Conservation (phyloP, 2,797 vertebrate genomes). For the Caiman crocodilus region DNA sequence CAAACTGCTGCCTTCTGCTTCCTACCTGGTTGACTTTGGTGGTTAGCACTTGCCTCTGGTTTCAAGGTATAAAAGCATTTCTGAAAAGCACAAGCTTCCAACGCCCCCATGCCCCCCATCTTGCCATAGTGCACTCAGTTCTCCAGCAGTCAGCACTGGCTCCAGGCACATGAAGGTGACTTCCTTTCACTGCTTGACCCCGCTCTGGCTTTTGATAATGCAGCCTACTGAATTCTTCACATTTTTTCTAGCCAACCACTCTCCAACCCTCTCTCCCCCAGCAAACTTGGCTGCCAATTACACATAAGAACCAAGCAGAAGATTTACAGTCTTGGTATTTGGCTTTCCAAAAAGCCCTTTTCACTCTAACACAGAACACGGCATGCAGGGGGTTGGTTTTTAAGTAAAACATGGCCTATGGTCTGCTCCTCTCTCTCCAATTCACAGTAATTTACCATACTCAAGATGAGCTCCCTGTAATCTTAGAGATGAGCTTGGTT, state of each 20-base stretch:
- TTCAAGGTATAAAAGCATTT: constrained; percentile 61
- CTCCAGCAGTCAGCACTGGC: constrained; percentile 28
- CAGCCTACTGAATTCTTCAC: constrained; percentile 66
- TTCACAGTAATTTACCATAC: constrained; percentile 79
- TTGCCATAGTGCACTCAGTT: constrained; percentile 58
- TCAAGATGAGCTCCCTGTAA: constrained; percentile 77
- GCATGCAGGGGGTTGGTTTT: constrained; percentile 67
- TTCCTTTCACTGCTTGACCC: constrained; percentile 61
- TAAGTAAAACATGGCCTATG: constrained; percentile 65
- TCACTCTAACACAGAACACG: constrained; percentile 63
- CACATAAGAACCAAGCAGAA: constrained; percentile 68
- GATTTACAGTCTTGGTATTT: constrained; percentile 67
- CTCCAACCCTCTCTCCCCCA: constrained; percentile 59
- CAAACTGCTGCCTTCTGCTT: constrained; percentile 14
- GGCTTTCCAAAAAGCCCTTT: constrained; percentile 68
- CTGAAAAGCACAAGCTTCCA: constrained; percentile 28
- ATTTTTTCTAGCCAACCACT: constrained; percentile 72
- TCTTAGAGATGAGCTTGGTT: constrained; percentile 76
- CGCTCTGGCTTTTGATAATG: constrained; percentile 70
- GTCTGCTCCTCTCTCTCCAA: constrained; percentile 66
- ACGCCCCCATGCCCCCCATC: not conserved
- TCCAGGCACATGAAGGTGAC: constrained; percentile 25
- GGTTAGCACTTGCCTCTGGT: constrained; percentile 58
- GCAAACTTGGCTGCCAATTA: constrained; percentile 67
- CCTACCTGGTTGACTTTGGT: not conserved